Conservation (phyloP, 2,888 invertebrate species). For the Diplolepis rosae region DNA sequence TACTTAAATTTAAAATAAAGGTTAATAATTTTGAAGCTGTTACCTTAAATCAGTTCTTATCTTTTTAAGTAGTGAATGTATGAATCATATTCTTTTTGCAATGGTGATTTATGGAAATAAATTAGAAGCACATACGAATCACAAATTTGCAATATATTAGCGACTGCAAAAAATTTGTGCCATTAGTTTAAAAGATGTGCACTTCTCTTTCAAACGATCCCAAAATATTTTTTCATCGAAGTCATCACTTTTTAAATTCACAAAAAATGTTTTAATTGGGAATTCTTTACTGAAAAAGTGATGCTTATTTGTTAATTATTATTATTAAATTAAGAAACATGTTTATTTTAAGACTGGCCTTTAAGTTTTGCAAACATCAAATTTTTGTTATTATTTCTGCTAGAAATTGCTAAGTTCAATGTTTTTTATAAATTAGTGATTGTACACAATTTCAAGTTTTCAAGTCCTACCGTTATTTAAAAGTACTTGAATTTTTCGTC, state of each 20-base stretch:
- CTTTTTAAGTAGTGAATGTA: constrained; percentile 4
- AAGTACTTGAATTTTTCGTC: constrained; percentile 18
- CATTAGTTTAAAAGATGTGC: constrained; percentile 37
- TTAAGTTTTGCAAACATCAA: no score
- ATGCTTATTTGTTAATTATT: neutral
- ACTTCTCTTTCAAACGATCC: neutral
- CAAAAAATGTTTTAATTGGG: neutral
- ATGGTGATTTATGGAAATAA: neutral
- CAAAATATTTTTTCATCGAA: neutral
- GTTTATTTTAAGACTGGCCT: neutral
- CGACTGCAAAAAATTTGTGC: constrained; percentile 47
- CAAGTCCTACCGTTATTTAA: neutral
- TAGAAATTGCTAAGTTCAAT: neutral
- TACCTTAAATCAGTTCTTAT: no score
- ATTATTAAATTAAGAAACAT: neutral
- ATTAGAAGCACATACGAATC: constrained; percentile 12
- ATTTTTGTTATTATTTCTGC: no score
- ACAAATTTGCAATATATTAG: constrained; percentile 4
- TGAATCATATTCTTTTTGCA: constrained; percentile 8
- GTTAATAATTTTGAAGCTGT: neutral
- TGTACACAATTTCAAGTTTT: neutral
- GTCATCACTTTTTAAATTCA: neutral
- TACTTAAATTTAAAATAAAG: neutral
- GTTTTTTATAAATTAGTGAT: neutral
- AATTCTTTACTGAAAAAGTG: neutral